Conservation (phyloP, 2,888 invertebrate species). For the Habrosyne pyritoides region DNA sequence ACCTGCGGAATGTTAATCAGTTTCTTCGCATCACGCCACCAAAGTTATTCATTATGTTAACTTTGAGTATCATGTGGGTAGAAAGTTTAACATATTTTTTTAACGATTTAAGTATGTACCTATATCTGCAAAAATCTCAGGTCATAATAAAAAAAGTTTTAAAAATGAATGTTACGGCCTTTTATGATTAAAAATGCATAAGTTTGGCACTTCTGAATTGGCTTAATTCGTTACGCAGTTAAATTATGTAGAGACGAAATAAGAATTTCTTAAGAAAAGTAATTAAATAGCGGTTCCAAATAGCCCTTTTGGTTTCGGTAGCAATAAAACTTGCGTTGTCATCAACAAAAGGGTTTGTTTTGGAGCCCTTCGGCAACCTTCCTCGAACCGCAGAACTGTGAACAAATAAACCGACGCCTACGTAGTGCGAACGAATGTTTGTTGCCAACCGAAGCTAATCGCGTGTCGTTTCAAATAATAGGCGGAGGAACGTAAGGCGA, state of each 20-base stretch:
- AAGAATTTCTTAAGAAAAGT: conserved; percentile 48
- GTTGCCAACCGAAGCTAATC: conserved; percentile 42
- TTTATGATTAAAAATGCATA: background rate
- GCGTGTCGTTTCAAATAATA: conserved; percentile 24
- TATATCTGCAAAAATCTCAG: too few species aligned
- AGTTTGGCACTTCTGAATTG: conserved; percentile 32
- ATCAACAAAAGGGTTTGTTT: conserved; percentile 59
- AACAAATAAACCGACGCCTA: conserved; percentile 42
- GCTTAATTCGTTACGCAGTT: conserved; percentile 38
- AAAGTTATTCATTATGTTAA: too few species aligned
- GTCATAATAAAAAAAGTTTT: too few species aligned
- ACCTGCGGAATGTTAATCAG: too few species aligned
- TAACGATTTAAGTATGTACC: too few species aligned
- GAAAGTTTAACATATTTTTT: too few species aligned
- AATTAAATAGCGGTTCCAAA: conserved; percentile 45
- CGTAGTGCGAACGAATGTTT: conserved; percentile 28
- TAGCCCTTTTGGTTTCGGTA: conserved; percentile 61
- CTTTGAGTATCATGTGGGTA: too few species aligned
- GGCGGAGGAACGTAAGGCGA: conserved; percentile 34
- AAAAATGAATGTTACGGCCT: background rate
- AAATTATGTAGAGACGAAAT: conserved; percentile 35
- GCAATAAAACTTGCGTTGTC: conserved; percentile 68
- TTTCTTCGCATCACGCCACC: too few species aligned
- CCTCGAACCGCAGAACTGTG: conserved; percentile 43
- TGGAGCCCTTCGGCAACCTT: conserved; percentile 42